phyloP scores from a whole-genome alignment of 2,888 invertebrate genomes.

The Perdita meconis region DNA sequence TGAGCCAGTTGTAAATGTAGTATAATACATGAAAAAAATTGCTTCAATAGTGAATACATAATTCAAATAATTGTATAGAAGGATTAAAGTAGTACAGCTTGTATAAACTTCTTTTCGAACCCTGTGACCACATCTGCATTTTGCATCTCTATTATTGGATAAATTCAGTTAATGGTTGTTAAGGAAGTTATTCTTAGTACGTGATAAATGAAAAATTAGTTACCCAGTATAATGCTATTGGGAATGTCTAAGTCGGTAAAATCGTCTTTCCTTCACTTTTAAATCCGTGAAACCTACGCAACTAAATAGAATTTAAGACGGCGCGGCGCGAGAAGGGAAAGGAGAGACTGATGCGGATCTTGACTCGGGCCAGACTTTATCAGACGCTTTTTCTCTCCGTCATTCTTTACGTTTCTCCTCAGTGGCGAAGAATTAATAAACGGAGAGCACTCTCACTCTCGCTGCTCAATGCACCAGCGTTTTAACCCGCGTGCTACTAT shows the following conservation, averaged over 20 bases:
- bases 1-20: too few species aligned
- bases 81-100: too few species aligned
- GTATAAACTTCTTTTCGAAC: too few species aligned
- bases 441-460: slow-evolving; percentile 71
- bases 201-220: neutral
- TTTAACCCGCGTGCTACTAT: slow-evolving; percentile 81
- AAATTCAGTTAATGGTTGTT: too few species aligned
- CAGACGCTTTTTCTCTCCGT: slow-evolving; percentile 49
- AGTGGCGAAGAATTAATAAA: slow-evolving; percentile 76
- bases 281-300: slow-evolving; percentile 68
- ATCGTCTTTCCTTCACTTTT: slow-evolving; percentile 52
- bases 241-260: slow-evolving; percentile 40
- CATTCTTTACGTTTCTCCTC: slow-evolving; percentile 37
- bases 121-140: too few species aligned
- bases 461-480: slow-evolving; percentile 77
- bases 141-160: too few species aligned
- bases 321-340: slow-evolving; percentile 26
- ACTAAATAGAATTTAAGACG: slow-evolving; percentile 62
- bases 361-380: slow-evolving; percentile 57
- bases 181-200: too few species aligned
- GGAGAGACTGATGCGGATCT: slow-evolving; percentile 36
- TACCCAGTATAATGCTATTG: neutral
- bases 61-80: too few species aligned
- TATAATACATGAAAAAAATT: too few species aligned
- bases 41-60: too few species aligned